A percentile compares a stretch with the other conserved stretches of the same genome.
phyloP scores from a whole-genome alignment of 2,888 invertebrate species.

The Tuta absoluta region DNA sequence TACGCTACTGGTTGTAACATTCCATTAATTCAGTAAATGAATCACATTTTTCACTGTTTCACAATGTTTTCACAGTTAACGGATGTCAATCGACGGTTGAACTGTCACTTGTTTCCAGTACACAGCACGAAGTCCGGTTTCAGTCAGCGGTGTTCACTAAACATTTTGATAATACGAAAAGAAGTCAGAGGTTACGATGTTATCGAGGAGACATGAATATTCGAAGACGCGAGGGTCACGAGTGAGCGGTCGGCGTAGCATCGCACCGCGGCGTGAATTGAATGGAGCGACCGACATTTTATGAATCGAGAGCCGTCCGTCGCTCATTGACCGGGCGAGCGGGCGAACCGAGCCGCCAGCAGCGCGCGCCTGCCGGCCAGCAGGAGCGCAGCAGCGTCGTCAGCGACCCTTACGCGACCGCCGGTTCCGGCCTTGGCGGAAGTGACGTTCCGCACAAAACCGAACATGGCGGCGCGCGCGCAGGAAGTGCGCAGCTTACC shows the following conservation, averaged over 20 bases:
- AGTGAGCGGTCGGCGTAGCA: constrained; percentile 76
- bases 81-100: constrained; percentile 53
- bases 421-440: constrained; percentile 73
- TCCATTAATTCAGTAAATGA: constrained; percentile 65
- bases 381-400: constrained; percentile 54
- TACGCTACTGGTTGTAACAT: constrained; percentile 69
- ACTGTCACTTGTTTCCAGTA: constrained; percentile 74
- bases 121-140: constrained; percentile 70
- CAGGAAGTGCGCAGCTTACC: constrained; percentile 82
- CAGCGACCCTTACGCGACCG: constrained; percentile 55
- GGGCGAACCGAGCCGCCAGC: constrained; percentile 48
- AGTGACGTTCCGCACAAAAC: constrained; percentile 76
- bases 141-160: constrained; percentile 68
- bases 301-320: constrained; percentile 77
- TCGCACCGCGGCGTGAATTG: constrained; percentile 77
- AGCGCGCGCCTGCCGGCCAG: constrained; percentile 46
- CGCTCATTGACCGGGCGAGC: constrained; percentile 68
- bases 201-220: constrained; percentile 81
- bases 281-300: constrained; percentile 80
- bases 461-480: constrained; percentile 80
- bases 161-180: constrained; percentile 76
- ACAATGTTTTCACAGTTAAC: constrained; percentile 68
- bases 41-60: constrained; percentile 72
- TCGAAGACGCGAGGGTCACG: constrained; percentile 80
- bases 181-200: constrained; percentile 79